Conservation (phyloP, 92 coral and sea anemone genomes). For the Zoanthus solanderi region DNA sequence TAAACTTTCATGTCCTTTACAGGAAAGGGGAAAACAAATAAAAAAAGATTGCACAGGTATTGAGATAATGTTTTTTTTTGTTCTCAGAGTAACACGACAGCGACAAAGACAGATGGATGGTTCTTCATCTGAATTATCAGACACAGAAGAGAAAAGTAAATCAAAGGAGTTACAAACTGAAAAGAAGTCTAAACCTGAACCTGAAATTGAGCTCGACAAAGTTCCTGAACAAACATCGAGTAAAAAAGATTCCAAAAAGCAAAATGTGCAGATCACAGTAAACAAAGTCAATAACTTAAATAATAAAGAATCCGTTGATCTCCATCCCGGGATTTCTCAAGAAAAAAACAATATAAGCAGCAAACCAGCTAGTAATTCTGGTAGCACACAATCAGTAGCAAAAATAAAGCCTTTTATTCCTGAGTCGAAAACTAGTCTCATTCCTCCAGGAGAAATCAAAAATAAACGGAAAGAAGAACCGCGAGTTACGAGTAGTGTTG, state of each 20-base stretch:
- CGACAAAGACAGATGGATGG: slow-evolving; percentile 23
- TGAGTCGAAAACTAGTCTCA: slow-evolving; percentile 5
- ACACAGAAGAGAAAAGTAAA: slow-evolving; percentile 35
- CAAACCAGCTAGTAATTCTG: not conserved
- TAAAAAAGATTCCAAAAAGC: not conserved
- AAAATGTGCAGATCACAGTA: not conserved
- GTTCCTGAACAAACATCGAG: not conserved
- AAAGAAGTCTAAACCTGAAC: slow-evolving; percentile 19
- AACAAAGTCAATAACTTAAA: slow-evolving; percentile 8
- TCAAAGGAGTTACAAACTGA: not conserved
- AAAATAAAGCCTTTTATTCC: slow-evolving; percentile 25
- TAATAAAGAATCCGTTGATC: not conserved
- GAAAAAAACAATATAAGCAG: not conserved
- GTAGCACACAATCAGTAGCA: slow-evolving; percentile 30
- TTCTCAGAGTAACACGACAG: slow-evolving; percentile 31
- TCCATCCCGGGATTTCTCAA: not conserved
- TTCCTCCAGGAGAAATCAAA: not conserved
- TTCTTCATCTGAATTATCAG: not conserved
- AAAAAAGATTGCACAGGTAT: no score
- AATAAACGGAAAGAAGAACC: not conserved
- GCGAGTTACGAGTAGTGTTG: slow-evolving; percentile 27
- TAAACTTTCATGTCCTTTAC: no score
- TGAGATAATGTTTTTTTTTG: not conserved
- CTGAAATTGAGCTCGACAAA: slow-evolving; percentile 22
- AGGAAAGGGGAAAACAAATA: no score